These are phyloP conservation scores for Caenorhabditis doughertyi DNA, from an alignment of 2,888 invertebrate genomes.

Conservation along the genomic window DNA sequence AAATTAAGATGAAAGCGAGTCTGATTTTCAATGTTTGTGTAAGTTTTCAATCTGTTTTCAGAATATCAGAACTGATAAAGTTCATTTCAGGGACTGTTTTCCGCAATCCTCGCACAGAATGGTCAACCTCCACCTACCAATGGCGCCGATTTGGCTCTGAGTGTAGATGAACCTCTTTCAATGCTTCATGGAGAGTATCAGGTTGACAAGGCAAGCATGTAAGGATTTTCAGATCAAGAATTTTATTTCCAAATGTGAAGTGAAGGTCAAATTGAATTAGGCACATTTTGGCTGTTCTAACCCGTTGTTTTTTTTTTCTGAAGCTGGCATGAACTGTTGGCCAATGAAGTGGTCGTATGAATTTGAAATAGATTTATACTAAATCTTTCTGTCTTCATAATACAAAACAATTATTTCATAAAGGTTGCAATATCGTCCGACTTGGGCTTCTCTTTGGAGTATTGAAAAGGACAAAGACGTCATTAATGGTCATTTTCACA, in stretches of 20 bases:
- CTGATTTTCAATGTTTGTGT: constrained; percentile 42
- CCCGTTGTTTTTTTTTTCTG: too few species aligned
- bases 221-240: neutral
- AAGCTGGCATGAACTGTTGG: too few species aligned
- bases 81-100: constrained; percentile 34
- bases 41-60: neutral
- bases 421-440: constrained; percentile 26
- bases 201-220: constrained; percentile 3
- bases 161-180: neutral
- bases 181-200: constrained; percentile 41
- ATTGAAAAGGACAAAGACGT: neutral
- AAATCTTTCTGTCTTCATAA: too few species aligned
- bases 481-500: neutral
- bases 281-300: too few species aligned
- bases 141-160: neutral
- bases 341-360: too few species aligned
- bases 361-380: neutral
- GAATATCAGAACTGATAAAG: neutral
- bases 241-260: neutral
- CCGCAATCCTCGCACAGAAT: neutral
- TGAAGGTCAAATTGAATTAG: too few species aligned
- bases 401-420: neutral
- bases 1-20: constrained; percentile 5
- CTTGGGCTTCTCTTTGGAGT: constrained; percentile 51
- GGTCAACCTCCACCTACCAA: neutral